Evolutionary conservation across 2,888 invertebrate species (phyloP), one percentile per base, ranked within the genome.

Genomic region (Chrysolina americana): DNA sequence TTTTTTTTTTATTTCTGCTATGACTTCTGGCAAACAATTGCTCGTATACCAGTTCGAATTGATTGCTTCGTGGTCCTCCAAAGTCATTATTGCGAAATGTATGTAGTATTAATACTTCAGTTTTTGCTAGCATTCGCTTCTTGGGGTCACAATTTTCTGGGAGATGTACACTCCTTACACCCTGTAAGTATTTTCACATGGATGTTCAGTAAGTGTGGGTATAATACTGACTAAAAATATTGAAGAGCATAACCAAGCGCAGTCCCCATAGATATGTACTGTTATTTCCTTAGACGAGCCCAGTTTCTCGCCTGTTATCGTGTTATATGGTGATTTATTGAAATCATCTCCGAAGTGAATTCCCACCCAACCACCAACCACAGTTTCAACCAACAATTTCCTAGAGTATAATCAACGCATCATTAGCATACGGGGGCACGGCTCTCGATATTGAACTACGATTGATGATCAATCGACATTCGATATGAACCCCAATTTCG

Each of bases 281-380:
- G 21, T 19, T 4, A 15, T 15, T 53, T 53, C 21, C 13, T 53
- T 11, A 53, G 53, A 21, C 21, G 53, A 53, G 9, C 53, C 53
- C 53, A 53, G 53, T 53, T 53, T 53, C 53, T 53, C 19, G 19
- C 21, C 53, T 19, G 21, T 53, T 53, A 53, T 23, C 53, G 53
- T 53, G 53, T 53, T 53, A 21, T 53, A 53, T 53, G 53, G 53
- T 23, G 53, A 53, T 53, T 53, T 53, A 53, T 53, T 53, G 53
- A 53, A 53, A 53, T 53, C 53, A 53, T 53, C 53, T 53, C 53
- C 21, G 53, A 10, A 53, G 53, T 53, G 53, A 53, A 53, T 53
- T 53, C 53, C 53, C 21, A 17, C 17, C 48, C 48, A 48, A 17
- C 9, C 48, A 48, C 53, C 53, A 19, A 21, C 53, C 53, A 53